Conservation (phyloP, 2,797 vertebrate species). For the Champsocephalus esox region DNA sequence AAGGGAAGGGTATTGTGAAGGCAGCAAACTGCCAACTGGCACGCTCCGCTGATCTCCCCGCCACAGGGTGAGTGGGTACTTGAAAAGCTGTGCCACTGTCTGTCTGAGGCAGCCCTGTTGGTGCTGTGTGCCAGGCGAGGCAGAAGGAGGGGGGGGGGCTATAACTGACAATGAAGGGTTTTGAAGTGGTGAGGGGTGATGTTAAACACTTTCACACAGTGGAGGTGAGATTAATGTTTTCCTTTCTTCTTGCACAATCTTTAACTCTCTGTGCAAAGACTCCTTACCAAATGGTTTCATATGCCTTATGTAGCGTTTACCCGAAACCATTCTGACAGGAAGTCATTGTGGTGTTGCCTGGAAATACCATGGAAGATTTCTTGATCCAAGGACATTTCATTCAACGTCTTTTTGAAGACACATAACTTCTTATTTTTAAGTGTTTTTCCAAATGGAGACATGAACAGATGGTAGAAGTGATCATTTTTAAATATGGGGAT, state of each 20-base stretch:
- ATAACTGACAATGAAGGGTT: slow-evolving; percentile 64
- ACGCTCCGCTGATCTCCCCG: slow-evolving; percentile 62
- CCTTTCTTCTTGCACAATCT: slow-evolving; percentile 14
- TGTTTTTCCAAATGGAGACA: neutral
- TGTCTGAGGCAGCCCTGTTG: slow-evolving; percentile 64
- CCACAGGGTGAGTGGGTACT: slow-evolving; percentile 71
- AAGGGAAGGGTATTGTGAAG: slow-evolving; percentile 43
- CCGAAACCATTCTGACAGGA: slow-evolving; percentile 4
- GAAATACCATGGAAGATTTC: neutral
- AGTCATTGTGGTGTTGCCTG: neutral
- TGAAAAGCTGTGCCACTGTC: slow-evolving; percentile 71
- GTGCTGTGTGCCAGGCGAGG: slow-evolving; percentile 66
- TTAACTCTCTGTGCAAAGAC: slow-evolving; percentile 12
- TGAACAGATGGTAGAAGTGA: neutral
- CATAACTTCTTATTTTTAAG: neutral
- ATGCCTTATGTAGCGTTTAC: slow-evolving; percentile 11
- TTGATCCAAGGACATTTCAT: neutral
- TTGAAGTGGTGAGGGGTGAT: slow-evolving; percentile 48
- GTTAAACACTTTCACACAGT: slow-evolving; percentile 45
- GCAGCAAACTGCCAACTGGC: slow-evolving; percentile 69
- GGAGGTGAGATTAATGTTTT: slow-evolving; percentile 43
- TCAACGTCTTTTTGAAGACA: neutral
- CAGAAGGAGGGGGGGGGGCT: slow-evolving; percentile 19
- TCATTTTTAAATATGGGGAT: no score
- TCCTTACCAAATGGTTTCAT: slow-evolving; percentile 34